A percentile compares a stretch with the other conserved stretches of the same genome.
Conservation (phyloP, 2,888 invertebrate species). For the Atethmia centrago region DNA sequence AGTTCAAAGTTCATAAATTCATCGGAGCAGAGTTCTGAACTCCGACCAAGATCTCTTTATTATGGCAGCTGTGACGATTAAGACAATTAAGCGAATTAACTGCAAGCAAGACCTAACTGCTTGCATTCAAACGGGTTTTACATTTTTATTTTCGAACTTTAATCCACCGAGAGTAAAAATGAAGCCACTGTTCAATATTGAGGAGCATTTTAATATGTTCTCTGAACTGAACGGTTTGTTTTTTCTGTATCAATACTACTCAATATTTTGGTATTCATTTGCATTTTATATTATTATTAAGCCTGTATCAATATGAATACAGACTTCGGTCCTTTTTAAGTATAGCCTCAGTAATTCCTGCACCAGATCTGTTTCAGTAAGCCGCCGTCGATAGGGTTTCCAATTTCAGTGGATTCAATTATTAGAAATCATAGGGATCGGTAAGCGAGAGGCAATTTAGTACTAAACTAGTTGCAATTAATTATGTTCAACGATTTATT, state of each 20-base stretch:
- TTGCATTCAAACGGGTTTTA: background rate
- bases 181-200: background rate
- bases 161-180: background rate
- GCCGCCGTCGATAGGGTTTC: constrained; percentile 1
- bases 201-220: background rate
- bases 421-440: constrained; percentile 32
- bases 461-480: constrained; percentile 26
- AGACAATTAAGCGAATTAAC: constrained; percentile 41
- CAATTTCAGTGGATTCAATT: constrained; percentile 46
- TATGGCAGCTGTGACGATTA: constrained; percentile 23
- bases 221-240: background rate
- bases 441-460: constrained; percentile 18
- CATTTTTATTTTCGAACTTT: background rate
- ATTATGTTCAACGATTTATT: constrained; percentile 23
- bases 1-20: constrained; percentile 36
- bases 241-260: constrained; percentile 8
- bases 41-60: constrained; percentile 27
- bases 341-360: background rate
- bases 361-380: constrained; percentile 5
- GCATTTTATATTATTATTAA: no score
- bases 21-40: constrained; percentile 20
- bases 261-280: constrained; percentile 4
- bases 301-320: background rate
- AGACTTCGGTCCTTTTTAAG: background rate
- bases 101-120: constrained; percentile 28